Conservation (phyloP, 2,888 invertebrate genomes). For the Xylota segnis region DNA sequence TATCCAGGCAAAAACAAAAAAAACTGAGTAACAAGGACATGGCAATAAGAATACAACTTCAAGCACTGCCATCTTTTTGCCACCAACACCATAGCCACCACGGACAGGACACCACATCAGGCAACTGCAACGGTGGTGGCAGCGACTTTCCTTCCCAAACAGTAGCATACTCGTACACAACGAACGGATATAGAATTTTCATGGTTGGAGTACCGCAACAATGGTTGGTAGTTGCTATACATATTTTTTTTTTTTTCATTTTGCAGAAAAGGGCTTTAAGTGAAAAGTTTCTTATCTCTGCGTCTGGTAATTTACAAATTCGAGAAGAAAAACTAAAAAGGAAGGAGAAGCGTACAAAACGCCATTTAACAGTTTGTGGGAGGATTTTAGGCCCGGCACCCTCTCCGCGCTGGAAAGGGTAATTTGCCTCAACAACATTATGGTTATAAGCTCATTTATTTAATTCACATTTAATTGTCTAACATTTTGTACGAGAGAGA, state of each 20-base stretch:
- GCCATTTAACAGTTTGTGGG: constrained; percentile 20
- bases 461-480: constrained; percentile 68
- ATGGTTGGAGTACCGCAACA: constrained; percentile 49
- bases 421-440: constrained; percentile 29
- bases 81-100: constrained; percentile 22
- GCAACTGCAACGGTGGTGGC: not conserved
- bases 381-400: constrained; percentile 3
- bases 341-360: constrained; percentile 10
- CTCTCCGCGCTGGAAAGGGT: not conserved
- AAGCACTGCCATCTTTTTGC: constrained; percentile 62
- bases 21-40: constrained; percentile 20
- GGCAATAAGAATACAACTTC: constrained; percentile 36
- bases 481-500: constrained; percentile 17
- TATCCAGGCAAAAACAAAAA: constrained; percentile 19
- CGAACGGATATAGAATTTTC: constrained; percentile 4
- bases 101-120: constrained; percentile 29
- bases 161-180: not conserved
- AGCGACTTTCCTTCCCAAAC: not conserved
- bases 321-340: constrained; percentile 14
- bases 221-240: constrained; percentile 27
- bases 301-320: constrained; percentile 34
- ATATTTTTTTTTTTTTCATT: constrained; percentile 1
- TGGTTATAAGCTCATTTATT: constrained; percentile 53
- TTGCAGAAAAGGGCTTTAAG: constrained; percentile 30
- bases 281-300: constrained; percentile 58